A percentile compares a stretch with the other conserved stretches of the same genome.
These are phyloP conservation scores for Archips crataeganus DNA, from an alignment of 2,888 invertebrate genomes.

Conservation along the genomic window DNA sequence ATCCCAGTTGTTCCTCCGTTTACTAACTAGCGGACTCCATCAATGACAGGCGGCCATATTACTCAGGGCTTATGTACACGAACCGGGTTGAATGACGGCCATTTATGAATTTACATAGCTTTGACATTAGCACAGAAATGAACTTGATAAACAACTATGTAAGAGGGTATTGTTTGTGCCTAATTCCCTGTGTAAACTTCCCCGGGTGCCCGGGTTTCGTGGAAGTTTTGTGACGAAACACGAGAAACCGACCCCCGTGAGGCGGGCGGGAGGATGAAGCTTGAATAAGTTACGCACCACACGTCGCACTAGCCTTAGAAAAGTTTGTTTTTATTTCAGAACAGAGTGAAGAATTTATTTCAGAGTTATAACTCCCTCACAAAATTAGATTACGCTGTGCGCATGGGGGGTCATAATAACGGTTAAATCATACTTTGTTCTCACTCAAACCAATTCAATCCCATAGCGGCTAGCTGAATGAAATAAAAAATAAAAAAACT, in stretches of 20 bases:
- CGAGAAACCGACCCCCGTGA: background rate
- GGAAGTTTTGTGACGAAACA: conserved; percentile 26
- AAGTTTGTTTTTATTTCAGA: background rate
- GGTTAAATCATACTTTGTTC: background rate
- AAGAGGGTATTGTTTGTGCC: conserved; percentile 28
- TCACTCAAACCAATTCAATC: background rate
- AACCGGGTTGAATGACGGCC: background rate
- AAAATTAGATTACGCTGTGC: background rate
- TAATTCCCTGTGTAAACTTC: conserved; percentile 11
- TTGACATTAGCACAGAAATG: conserved; percentile 1
- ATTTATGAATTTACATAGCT: conserved; percentile 9
- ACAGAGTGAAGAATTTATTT: background rate
- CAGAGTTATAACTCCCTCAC: background rate
- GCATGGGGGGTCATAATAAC: background rate
- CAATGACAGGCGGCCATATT: conserved; percentile 22
- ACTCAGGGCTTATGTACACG: conserved; percentile 6
- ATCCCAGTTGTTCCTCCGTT: conserved; percentile 11
- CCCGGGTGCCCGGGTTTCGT: conserved; percentile 7
- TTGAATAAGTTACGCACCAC: conserved; percentile 11
- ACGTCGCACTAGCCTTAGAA: background rate
- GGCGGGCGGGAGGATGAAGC: background rate
- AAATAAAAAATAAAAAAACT: background rate
- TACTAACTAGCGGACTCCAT: conserved; percentile 16
- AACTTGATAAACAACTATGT: conserved; percentile 19
- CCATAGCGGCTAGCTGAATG: background rate